A percentile compares a stretch with the other conserved stretches of the same genome.
phyloP scores from a whole-genome alignment of 2,888 invertebrate genomes.

The Desoria tigrina region DNA sequence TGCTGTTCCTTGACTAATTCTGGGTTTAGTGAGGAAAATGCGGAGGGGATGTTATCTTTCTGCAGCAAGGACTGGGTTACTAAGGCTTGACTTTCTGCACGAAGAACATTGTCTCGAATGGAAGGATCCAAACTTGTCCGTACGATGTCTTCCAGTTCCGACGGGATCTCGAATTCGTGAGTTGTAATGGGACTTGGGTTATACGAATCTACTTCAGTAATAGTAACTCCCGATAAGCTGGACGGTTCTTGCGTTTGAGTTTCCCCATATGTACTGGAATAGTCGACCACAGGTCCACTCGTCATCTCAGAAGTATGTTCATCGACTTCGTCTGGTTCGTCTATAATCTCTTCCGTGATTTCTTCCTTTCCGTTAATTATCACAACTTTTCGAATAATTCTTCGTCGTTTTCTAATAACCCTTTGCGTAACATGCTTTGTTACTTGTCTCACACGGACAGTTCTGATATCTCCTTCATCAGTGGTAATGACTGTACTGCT shows the following conservation, averaged over 20 bases:
- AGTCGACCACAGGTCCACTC: slow-evolving; percentile 48
- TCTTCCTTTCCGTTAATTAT: slow-evolving; percentile 82
- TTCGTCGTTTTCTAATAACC: slow-evolving; percentile 72
- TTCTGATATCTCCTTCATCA: slow-evolving; percentile 61
- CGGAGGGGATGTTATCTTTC: no score
- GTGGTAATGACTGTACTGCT: slow-evolving; percentile 54
- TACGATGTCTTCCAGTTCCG: background rate
- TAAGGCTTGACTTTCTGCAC: no score
- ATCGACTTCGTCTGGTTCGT: slow-evolving; percentile 78
- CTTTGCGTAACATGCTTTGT: slow-evolving; percentile 78
- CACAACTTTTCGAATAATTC: slow-evolving; percentile 73
- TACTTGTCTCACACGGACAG: slow-evolving; percentile 74
- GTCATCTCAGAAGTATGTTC: slow-evolving; percentile 48
- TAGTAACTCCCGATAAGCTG: slow-evolving; percentile 7
- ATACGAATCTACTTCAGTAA: slow-evolving; percentile 19
- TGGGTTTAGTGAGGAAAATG: no score
- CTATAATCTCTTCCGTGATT: slow-evolving; percentile 77
- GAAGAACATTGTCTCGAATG: no score
- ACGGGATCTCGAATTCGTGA: background rate
- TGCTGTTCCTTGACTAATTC: no score
- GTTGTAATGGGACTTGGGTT: background rate
- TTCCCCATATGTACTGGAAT: slow-evolving; percentile 15
- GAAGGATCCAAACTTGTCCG: background rate
- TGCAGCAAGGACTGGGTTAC: no score
- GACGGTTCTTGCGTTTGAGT: background rate